These are phyloP conservation scores for Hyppa rectilinea DNA, from an alignment of 2,888 invertebrate species.

Conservation along the genomic window DNA sequence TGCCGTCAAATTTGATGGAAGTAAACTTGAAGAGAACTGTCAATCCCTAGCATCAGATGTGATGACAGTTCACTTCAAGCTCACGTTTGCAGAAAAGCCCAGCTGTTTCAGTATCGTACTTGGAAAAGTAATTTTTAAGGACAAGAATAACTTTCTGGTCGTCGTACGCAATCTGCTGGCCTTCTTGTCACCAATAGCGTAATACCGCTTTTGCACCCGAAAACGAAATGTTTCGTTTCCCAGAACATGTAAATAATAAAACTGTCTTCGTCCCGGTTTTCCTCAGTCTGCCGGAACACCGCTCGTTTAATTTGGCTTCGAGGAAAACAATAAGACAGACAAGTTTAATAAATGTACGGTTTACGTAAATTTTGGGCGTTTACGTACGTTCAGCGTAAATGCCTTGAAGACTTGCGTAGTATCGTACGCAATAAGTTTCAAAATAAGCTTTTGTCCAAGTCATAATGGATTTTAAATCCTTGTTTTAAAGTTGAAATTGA, in stretches of 20 bases:
- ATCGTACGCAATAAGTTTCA: conserved; percentile 28
- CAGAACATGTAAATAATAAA: conserved; percentile 46
- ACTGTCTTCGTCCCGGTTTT: conserved; percentile 46
- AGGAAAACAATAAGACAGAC: conserved; percentile 60
- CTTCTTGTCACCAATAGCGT: neutral
- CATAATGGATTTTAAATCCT: conserved; percentile 21
- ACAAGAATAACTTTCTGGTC: neutral
- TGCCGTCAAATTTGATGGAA: neutral
- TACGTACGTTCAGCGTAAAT: conserved; percentile 42
- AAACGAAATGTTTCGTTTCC: conserved; percentile 12
- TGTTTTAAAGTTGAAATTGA: conserved; percentile 32
- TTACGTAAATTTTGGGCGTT: conserved; percentile 73
- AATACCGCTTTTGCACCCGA: conserved; percentile 1
- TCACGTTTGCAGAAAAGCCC: neutral
- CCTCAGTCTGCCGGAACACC: conserved; percentile 42
- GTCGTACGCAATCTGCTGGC: neutral
- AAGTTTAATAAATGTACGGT: conserved; percentile 64
- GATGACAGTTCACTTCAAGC: neutral
- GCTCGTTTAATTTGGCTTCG: conserved; percentile 44
- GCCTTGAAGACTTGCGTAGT: conserved; percentile 52
- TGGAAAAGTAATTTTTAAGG: neutral
- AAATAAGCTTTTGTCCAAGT: conserved; percentile 26
- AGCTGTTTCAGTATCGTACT: neutral
- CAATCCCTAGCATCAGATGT: neutral
- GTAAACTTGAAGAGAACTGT: neutral